phyloP scores from a whole-genome alignment of 2,113 vertebrate genomes.

The Pseudopodoces humilis region DNA sequence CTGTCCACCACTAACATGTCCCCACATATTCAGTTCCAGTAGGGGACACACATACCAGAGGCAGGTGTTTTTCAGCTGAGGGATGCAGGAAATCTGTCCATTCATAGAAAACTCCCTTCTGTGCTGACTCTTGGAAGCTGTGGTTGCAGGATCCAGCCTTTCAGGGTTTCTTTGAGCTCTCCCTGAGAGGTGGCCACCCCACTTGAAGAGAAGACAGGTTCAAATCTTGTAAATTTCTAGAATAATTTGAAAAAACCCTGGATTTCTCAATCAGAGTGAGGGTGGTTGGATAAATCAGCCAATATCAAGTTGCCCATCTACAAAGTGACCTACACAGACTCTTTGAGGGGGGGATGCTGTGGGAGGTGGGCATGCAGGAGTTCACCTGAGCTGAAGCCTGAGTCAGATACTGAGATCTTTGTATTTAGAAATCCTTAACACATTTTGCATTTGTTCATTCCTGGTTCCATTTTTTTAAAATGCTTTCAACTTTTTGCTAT shows the following conservation, averaged over 20 bases:
- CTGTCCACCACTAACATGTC: background rate
- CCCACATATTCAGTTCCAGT: background rate
- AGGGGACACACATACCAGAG: background rate
- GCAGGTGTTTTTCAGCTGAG: background rate
- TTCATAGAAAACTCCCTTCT: background rate
- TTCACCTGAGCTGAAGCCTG: rapidly evolving
- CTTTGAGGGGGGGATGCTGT: background rate
- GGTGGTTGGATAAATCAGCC: background rate
- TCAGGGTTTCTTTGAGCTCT: background rate
- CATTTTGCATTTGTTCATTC: background rate
- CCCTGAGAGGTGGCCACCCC: background rate
- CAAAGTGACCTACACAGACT: background rate
- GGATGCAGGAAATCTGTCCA: background rate
- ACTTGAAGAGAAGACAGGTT: background rate
- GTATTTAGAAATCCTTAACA: background rate
- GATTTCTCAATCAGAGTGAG: background rate
- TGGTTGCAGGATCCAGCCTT: background rate
- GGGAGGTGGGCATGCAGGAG: background rate
- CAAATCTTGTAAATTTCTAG: background rate
- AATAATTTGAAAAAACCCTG: background rate
- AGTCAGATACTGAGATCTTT: background rate
- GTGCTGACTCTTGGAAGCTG: background rate
- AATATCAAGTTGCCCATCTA: background rate
- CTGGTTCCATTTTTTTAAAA: background rate
- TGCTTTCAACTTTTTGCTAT: background rate